These are phyloP conservation scores for Siniperca undulata DNA, from an alignment of 2,797 vertebrate species.

Conservation along the genomic window DNA sequence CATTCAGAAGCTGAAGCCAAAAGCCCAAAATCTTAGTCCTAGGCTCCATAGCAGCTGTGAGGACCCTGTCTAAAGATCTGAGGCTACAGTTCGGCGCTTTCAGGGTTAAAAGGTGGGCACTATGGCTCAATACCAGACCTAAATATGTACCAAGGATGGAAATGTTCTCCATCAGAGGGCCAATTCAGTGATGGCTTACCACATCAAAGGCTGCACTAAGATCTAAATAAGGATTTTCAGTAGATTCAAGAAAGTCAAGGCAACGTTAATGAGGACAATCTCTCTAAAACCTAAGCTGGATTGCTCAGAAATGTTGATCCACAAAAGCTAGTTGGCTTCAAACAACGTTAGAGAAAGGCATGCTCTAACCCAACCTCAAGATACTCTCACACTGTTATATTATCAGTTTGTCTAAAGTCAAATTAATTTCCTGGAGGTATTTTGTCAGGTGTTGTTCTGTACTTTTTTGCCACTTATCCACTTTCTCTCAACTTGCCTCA, in stretches of 20 bases:
- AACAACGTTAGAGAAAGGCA: slow-evolving; percentile 30
- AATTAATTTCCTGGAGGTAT: slow-evolving; percentile 54
- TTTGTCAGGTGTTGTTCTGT: slow-evolving; percentile 49
- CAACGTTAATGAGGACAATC: slow-evolving; percentile 59
- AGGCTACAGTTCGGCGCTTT: not conserved
- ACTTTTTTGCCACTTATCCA: slow-evolving; percentile 49
- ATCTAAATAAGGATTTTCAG: slow-evolving; percentile 53
- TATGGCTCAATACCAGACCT: slow-evolving; percentile 4
- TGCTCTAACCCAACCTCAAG: slow-evolving; percentile 1
- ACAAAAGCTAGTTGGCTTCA: slow-evolving; percentile 49
- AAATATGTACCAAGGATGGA: slow-evolving; percentile 28
- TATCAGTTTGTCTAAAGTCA: slow-evolving; percentile 42
- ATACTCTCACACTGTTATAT: slow-evolving; percentile 26
- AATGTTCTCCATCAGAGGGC: slow-evolving; percentile 37
- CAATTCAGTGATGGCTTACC: slow-evolving; percentile 32
- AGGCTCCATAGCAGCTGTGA: not conserved
- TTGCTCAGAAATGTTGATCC: slow-evolving; percentile 58
- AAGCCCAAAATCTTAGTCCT: not conserved
- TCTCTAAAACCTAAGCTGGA: slow-evolving; percentile 50
- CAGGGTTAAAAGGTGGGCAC: slow-evolving; percentile 37
- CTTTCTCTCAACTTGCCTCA: slow-evolving; percentile 44
- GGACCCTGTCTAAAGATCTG: not conserved
- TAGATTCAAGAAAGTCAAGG: slow-evolving; percentile 54
- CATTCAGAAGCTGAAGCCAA: not conserved
- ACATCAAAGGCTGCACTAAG: slow-evolving; percentile 34